These are phyloP conservation scores for Himalopsyche japonica DNA, from an alignment of 2,888 invertebrate species.

Conservation along the genomic window DNA sequence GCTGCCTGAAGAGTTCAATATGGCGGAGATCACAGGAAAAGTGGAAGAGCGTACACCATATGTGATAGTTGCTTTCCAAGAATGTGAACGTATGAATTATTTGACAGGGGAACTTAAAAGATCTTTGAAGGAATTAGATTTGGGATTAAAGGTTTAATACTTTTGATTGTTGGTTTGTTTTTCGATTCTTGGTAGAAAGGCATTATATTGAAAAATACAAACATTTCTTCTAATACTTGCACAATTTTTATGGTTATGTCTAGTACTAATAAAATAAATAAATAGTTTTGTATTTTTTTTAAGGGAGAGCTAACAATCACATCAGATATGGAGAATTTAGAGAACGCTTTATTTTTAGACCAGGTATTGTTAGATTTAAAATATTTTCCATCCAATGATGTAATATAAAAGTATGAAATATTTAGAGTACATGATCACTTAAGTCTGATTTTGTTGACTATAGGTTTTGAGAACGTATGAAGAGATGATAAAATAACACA, in stretches of 20 bases:
- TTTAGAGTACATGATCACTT: too few relatives aligned
- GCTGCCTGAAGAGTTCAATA: slow-evolving; percentile 93
- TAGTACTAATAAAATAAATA: too few relatives aligned
- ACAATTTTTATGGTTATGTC: too few relatives aligned
- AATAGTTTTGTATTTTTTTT: neutral
- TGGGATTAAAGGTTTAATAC: slow-evolving; percentile 78
- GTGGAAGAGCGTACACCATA: slow-evolving; percentile 96
- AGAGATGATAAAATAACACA: too few relatives aligned
- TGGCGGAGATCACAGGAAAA: slow-evolving; percentile 93
- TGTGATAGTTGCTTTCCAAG: slow-evolving; percentile 93
- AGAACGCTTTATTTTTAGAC: slow-evolving; percentile 90
- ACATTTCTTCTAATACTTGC: too few relatives aligned
- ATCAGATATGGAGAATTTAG: slow-evolving; percentile 93
- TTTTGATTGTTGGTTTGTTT: neutral
- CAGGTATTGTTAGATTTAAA: slow-evolving; percentile 54
- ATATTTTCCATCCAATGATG: too few relatives aligned
- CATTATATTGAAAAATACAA: too few relatives aligned
- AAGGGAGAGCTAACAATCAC: slow-evolving; percentile 95
- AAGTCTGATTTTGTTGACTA: too few relatives aligned
- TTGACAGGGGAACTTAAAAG: slow-evolving; percentile 89
- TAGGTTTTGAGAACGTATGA: too few relatives aligned
- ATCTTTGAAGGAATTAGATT: slow-evolving; percentile 86
- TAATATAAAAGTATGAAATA: too few relatives aligned
- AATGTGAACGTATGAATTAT: slow-evolving; percentile 95
- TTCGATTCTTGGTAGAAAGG: too few relatives aligned